These are phyloP conservation scores for Anthonomus grandis DNA, from an alignment of 1,140 invertebrate species.

Conservation along the genomic window DNA sequence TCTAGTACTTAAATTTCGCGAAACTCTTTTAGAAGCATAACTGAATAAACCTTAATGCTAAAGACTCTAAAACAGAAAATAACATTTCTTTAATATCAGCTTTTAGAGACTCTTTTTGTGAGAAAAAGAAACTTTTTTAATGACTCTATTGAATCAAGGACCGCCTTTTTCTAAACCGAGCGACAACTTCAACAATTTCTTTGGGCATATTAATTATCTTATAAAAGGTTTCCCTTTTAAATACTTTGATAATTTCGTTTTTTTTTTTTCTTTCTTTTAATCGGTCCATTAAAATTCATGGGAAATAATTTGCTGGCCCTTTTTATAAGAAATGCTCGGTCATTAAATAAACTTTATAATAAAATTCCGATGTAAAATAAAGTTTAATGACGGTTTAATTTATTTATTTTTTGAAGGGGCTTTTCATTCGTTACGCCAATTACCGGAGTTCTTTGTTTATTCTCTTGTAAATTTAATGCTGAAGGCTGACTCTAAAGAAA, in stretches of 20 bases:
- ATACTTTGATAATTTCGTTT: not conserved
- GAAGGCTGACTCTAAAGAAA: no score
- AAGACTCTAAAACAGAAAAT: no score
- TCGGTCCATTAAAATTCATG: slow-evolving; percentile 15
- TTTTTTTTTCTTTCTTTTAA: not conserved
- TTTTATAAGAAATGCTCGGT: not conserved
- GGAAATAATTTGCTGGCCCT: slow-evolving; percentile 13
- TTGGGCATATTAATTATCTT: not conserved
- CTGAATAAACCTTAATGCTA: no score
- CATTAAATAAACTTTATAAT: slow-evolving; percentile 11
- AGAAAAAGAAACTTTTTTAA: no score
- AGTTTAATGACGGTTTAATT: not conserved
- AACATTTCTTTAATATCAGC: no score
- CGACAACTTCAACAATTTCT: not conserved
- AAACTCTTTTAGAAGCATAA: no score
- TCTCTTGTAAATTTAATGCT: no score
- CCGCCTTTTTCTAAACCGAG: not conserved
- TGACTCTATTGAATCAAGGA: not conserved
- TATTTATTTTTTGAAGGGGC: not conserved
- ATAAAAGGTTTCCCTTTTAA: no score
- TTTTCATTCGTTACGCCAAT: no score
- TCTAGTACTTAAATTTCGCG: no score
- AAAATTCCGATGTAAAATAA: slow-evolving; percentile 10
- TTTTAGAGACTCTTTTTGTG: no score
- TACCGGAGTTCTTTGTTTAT: no score